A percentile compares a stretch with the other conserved stretches of the same genome.
These are phyloP conservation scores for Aricia agestis DNA, from an alignment of 1,140 invertebrate genomes.

Conservation along the genomic window DNA sequence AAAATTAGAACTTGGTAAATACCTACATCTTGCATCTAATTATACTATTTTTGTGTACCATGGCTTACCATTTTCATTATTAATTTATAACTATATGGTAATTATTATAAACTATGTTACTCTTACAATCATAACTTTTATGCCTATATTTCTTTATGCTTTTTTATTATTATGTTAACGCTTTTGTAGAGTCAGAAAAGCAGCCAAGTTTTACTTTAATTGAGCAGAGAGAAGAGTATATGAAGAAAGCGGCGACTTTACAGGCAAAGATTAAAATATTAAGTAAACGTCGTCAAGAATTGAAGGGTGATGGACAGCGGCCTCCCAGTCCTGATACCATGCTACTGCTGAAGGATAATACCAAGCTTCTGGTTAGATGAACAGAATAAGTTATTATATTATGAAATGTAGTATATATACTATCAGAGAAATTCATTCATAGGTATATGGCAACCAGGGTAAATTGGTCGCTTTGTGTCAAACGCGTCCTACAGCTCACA, in stretches of 20 bases:
- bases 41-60: too few relatives aligned
- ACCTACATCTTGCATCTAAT: neutral
- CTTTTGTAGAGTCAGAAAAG: neutral
- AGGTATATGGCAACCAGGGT: too few relatives aligned
- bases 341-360: neutral
- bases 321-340: neutral
- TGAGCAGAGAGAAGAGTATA: neutral
- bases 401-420: too few relatives aligned
- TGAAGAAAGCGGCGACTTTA: neutral
- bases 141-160: neutral
- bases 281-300: neutral
- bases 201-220: neutral
- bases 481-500: too few relatives aligned
- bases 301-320: neutral
- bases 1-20: neutral
- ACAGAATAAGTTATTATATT: neutral
- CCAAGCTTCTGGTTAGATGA: neutral
- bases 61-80: too few relatives aligned
- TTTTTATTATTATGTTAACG: neutral
- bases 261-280: neutral
- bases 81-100: too few relatives aligned
- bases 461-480: too few relatives aligned
- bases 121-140: too few relatives aligned
- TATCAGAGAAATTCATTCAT: too few relatives aligned
- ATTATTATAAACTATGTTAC: too few relatives aligned